Evolutionary conservation across 1,140 invertebrate genomes (phyloP).

Genomic region (Ceratitis capitata): DNA sequence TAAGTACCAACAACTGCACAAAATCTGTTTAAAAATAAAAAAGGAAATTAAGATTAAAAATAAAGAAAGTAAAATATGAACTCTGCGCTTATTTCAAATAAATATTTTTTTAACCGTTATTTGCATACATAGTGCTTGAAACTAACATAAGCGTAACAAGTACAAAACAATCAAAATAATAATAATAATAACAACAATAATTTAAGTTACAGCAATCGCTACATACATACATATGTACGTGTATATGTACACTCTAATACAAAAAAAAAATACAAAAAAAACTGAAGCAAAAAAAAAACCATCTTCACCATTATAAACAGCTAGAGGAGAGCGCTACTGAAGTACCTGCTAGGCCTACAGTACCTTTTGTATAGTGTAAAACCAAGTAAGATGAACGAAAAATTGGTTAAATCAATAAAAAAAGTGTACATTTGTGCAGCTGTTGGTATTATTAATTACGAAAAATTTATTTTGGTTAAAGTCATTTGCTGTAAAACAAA

Average conservation of each 20-base stretch:
- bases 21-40: not conserved
- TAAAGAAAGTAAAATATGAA: too few relatives aligned
- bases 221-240: not conserved
- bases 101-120: not conserved
- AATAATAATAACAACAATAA: too few relatives aligned
- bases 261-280: too few relatives aligned
- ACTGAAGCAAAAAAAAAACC: not conserved
- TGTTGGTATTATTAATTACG: not conserved
- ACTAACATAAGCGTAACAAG: not conserved
- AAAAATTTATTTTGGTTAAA: not conserved
- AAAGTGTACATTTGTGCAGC: slow-evolving; percentile 24
- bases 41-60: not conserved
- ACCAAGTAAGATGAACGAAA: too few relatives aligned
- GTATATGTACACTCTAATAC: too few relatives aligned
- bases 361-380: slow-evolving; percentile 6
- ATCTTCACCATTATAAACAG: not conserved
- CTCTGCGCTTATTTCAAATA: not conserved
- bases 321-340: slow-evolving; percentile 1
- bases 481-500: not conserved
- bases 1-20: slow-evolving; percentile 14
- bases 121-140: not conserved
- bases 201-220: not conserved
- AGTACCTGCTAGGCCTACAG: slow-evolving; percentile 3
- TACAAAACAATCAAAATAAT: slow-evolving; percentile 8
- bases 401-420: not conserved